Conservation (phyloP, 2,888 invertebrate genomes). For the Dryococelus australis region DNA sequence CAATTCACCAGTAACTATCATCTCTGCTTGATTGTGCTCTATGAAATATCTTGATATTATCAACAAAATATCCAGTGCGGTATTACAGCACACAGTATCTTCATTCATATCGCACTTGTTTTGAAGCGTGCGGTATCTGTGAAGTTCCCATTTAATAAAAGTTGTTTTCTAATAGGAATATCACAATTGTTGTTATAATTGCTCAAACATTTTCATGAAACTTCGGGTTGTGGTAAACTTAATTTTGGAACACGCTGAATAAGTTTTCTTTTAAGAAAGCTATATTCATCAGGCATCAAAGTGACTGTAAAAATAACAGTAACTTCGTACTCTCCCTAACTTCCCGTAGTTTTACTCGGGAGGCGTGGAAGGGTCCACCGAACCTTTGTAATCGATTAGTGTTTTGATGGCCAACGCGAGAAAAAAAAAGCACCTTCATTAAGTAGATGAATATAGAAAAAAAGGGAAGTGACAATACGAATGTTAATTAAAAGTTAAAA, state of each 20-base stretch:
- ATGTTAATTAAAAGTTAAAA: not conserved
- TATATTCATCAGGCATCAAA: too few species aligned
- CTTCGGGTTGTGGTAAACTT: too few species aligned
- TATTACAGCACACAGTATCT: not conserved
- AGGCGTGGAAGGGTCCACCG: not conserved
- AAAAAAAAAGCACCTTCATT: not conserved
- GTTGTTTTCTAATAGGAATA: not conserved
- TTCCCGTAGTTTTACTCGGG: not conserved
- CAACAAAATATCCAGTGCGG: not conserved
- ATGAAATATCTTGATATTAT: not conserved
- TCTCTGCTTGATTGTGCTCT: not conserved
- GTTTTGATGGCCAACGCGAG: not conserved
- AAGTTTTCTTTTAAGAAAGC: too few species aligned
- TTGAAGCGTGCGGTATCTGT: not conserved
- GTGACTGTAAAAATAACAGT: too few species aligned
- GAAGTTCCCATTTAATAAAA: not conserved
- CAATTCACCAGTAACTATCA: too few species aligned
- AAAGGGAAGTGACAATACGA: not conserved
- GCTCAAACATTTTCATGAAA: too few species aligned
- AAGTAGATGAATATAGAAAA: not conserved
- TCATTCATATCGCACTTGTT: slow-evolving; percentile 5
- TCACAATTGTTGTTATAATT: not conserved
- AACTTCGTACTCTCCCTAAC: not conserved
- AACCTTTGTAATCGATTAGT: not conserved
- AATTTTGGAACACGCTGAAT: too few species aligned